Evolutionary conservation across 1,140 invertebrate genomes (phyloP), one percentile per base, ranked within the genome.

Genomic region (Homalodisca vitripennis): DNA sequence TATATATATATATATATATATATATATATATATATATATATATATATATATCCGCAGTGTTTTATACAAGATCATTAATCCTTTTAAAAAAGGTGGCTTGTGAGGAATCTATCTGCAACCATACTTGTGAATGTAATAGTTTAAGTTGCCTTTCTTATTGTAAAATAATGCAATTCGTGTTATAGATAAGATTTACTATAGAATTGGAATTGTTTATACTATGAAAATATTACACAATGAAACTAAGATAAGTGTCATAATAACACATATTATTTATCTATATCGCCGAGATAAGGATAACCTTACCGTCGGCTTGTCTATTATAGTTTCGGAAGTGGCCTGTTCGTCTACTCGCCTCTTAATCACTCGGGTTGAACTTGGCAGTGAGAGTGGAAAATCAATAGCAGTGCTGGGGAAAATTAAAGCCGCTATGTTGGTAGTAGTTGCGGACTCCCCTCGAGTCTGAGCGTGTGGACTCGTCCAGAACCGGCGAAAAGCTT

Each of bases 341-440:
- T n/a, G n/a, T n/a, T n/a, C n/a, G n/a, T n/a, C n/a, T n/a, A n/a
- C n/a, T n/a, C 17, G 17, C 48, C 30, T 63, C 3, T 14, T 60
- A 27, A 32, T 63, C 60, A 31, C 22, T 47, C 34, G 27, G 63
- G 24, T 66, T 66, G 63, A 66, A 66, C 63, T 66, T 66, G 63
- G 41, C 63, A 66, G 63, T 66, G 63, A 66, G 63, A 66, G 63
- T 66, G 63, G 24, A 66, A 66, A 66, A 66, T 66, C 63, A 66
- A 66, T 66, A 66, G 63, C 17, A 47, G 20, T 6, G 12, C n/a
- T 22, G 32, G 63, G 63, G 63, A 66, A 66, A 66, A 26, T 13
- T 66, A 10, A 3, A 13, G 63, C 34, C 22, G 41, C 47, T 26
- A 66, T 24, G 63, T 66, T 66, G 63, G 63, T 26, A 66, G n/a